A percentile compares a stretch with the other conserved stretches of the same genome.
Conservation (phyloP, 1,140 invertebrate species). For the Anoplolepis gracilipes region DNA sequence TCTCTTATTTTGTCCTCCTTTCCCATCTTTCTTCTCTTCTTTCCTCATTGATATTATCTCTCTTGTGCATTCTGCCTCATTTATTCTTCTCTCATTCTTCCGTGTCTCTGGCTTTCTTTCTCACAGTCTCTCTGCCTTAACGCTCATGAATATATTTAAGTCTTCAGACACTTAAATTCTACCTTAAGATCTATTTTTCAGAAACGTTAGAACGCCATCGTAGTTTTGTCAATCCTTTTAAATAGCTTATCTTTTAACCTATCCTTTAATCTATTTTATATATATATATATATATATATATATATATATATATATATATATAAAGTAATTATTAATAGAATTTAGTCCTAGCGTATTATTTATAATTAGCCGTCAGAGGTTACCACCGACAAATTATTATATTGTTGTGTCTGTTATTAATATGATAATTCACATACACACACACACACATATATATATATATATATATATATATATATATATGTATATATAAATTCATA, state of each 20-base stretch:
- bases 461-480: too few species aligned
- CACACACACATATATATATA: not conserved
- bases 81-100: not conserved
- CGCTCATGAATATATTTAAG: conserved; percentile 41
- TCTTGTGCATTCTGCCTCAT: not conserved
- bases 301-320: too few species aligned
- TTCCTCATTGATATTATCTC: not conserved
- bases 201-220: conserved; percentile 28
- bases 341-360: not conserved
- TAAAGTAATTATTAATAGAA: conserved; percentile 40
- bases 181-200: conserved; percentile 36
- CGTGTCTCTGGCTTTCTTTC: not conserved
- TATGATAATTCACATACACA: conserved; percentile 27
- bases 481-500: conserved; percentile 29
- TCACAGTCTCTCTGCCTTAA: not conserved
- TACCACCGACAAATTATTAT: conserved; percentile 20
- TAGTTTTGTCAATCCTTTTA: conserved; percentile 12
- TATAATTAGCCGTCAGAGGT: conserved; percentile 2
- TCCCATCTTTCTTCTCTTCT: not conserved
- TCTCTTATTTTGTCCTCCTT: not conserved
- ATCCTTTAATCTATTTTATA: not conserved
- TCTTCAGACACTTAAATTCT: conserved; percentile 40
- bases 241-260: not conserved
- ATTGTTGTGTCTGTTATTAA: conserved; percentile 18
- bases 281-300: too few species aligned